Evolutionary conservation across 2,113 vertebrate genomes (phyloP).

Genomic region (Pseudorasbora parva): DNA sequence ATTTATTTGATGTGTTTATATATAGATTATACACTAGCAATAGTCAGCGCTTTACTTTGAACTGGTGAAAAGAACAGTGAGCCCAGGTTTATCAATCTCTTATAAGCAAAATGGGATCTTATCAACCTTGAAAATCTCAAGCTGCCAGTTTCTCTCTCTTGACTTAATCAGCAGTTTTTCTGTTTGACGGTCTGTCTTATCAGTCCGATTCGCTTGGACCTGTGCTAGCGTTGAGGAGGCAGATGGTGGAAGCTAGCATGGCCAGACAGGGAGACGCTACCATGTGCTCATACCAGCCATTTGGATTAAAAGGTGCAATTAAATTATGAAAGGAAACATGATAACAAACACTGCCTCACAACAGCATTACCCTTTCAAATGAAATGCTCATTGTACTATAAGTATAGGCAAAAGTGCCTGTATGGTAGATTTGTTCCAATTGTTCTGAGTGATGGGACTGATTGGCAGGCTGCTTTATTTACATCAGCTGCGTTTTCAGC

Average conservation of each 20-base stretch:
- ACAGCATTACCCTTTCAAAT: background rate
- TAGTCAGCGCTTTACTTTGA: background rate
- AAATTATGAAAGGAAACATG: background rate
- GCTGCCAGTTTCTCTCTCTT: background rate
- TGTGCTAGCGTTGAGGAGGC: background rate
- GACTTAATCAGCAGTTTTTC: conserved; percentile 25
- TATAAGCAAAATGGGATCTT: background rate
- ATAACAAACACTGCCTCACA: background rate
- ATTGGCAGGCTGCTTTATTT: conserved; percentile 52
- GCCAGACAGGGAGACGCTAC: background rate
- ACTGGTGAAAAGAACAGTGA: background rate
- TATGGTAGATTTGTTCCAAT: background rate
- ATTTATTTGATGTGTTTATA: background rate
- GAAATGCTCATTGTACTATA: background rate
- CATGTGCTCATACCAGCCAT: background rate
- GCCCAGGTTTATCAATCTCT: background rate
- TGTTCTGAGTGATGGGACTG: conserved; percentile 24
- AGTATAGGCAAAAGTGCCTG: background rate
- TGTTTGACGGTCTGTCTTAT: background rate
- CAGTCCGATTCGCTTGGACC: background rate
- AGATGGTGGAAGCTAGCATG: background rate
- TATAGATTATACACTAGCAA: background rate
- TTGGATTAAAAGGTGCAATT: background rate
- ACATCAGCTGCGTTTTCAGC: conserved; percentile 39
- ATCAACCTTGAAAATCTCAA: background rate